These are phyloP conservation scores for Spea bombifrons DNA, from an alignment of 2,113 vertebrate species.

Conservation along the genomic window DNA sequence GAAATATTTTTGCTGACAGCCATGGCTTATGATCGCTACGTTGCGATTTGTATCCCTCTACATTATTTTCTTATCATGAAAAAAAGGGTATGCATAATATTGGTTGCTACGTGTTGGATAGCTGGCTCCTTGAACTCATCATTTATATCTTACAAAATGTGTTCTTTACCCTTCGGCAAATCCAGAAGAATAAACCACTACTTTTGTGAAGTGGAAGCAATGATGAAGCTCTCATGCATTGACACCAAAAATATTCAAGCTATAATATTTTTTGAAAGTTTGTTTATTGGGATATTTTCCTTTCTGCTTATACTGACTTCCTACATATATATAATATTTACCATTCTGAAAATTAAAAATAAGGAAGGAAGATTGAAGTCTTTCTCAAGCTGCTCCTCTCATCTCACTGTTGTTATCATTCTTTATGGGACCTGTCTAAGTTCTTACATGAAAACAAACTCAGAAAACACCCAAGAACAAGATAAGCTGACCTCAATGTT, in stretches of 20 bases:
- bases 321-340: conserved; percentile 24
- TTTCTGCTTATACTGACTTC: conserved; percentile 23
- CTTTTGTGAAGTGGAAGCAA: conserved; percentile 22
- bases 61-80: conserved; percentile 24
- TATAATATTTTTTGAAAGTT: conserved; percentile 10
- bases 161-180: conserved; percentile 9
- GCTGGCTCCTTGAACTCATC: conserved; percentile 1
- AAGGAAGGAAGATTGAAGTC: background rate
- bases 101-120: background rate
- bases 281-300: conserved; percentile 13
- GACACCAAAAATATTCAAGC: background rate
- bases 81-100: background rate
- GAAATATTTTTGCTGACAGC: conserved; percentile 19
- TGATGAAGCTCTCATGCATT: conserved; percentile 17
- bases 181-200: conserved; percentile 1
- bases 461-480: conserved; percentile 3
- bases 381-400: conserved; percentile 25
- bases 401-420: conserved; percentile 9
- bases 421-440: conserved; percentile 17
- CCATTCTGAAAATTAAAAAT: conserved; percentile 17
- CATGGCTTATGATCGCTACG: conserved; percentile 38
- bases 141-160: background rate
- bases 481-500: conserved; percentile 12
- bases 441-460: conserved; percentile 9
- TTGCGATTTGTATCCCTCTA: conserved; percentile 34